Percentiles rank a stretch among this genome's conserved stretches.
These are phyloP conservation scores for Tiliqua scincoides DNA, from an alignment of 2,113 vertebrate genomes.

Conservation along the genomic window DNA sequence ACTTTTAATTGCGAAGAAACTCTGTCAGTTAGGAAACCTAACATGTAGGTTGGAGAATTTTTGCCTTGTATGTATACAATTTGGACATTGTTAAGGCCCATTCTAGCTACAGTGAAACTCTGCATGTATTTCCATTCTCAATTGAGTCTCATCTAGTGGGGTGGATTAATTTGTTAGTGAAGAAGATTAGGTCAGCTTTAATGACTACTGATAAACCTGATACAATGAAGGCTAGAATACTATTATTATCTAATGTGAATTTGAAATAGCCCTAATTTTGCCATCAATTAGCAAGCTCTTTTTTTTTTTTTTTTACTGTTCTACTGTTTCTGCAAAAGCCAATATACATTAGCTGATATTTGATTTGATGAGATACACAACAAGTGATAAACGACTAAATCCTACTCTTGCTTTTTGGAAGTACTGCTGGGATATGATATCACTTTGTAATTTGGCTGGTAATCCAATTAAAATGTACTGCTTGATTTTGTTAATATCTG, in stretches of 20 bases:
- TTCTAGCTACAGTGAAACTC: background rate
- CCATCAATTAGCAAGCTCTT: slow-evolving; percentile 13
- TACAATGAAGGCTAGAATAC: slow-evolving; percentile 8
- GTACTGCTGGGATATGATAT: background rate
- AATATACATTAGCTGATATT: background rate
- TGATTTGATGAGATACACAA: slow-evolving; percentile 14
- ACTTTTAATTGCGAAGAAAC: background rate
- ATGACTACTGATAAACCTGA: background rate
- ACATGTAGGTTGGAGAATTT: background rate
- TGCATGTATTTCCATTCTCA: background rate
- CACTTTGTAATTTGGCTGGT: background rate
- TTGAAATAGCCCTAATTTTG: background rate
- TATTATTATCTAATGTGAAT: slow-evolving; percentile 20
- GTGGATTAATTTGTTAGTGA: slow-evolving; percentile 22
- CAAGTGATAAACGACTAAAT: background rate
- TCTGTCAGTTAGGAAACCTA: background rate
- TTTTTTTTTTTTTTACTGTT: too few relatives aligned
- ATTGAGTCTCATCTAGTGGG: background rate
- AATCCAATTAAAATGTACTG: background rate
- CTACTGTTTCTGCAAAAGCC: background rate
- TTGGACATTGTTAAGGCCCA: background rate
- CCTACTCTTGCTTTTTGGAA: slow-evolving; percentile 2
- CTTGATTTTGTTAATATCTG: background rate
- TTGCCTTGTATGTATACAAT: background rate
- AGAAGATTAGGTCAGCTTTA: slow-evolving; percentile 7